Base-by-base conservation (phyloP, 1,140 invertebrate species). In the Atopsyche davidsoni region DNA sequence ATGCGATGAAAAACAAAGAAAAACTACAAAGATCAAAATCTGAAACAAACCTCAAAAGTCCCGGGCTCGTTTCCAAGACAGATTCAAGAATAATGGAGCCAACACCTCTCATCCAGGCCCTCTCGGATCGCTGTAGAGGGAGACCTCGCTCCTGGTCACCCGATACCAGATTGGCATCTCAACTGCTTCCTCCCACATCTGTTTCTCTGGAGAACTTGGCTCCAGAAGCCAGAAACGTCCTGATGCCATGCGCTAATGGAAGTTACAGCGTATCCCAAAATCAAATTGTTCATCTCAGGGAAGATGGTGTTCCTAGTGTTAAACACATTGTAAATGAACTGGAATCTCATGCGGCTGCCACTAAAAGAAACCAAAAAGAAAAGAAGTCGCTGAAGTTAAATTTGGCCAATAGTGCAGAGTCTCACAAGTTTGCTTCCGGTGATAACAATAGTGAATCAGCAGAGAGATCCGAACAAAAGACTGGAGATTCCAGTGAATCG, bases 1-100 rank as follows among this genome's bases (percentile, higher is more conserved):
- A 90, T 66, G 95, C 94, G 0, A 97, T 95, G 89, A 93, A 90
- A 65, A 93, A 96, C 62, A 87, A 91, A 60, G 89, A 95, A 63
- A 93, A 91, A 65, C 70, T 90, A 49, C 86, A 94, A 60, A 77
- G 91, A 46, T 92, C 90, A 32, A 93, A 95, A 72, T 95, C 92
- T 45, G 91, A 95, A 66, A 94, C 89, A 14, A 92, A 92, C 69
- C 67, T 92, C 9, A 90, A 90, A 64, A 81, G 80, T 16, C 83
- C 82, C 1, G 82, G 80, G 19, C 63, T 70, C 28, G 61, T 65
- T 35, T 76, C 66, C 11, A 73, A 72, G 64, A 63, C 60, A 21
- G 68, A 73, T 51, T 68, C 59, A 24, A 73, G 72, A 55, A 64
- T 62, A 47, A 76, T 72, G 62, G 77, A 78, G 51, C 76, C 75